These are phyloP conservation scores for Tetragonula carbonaria DNA, from an alignment of 2,888 invertebrate species.

Conservation along the genomic window DNA sequence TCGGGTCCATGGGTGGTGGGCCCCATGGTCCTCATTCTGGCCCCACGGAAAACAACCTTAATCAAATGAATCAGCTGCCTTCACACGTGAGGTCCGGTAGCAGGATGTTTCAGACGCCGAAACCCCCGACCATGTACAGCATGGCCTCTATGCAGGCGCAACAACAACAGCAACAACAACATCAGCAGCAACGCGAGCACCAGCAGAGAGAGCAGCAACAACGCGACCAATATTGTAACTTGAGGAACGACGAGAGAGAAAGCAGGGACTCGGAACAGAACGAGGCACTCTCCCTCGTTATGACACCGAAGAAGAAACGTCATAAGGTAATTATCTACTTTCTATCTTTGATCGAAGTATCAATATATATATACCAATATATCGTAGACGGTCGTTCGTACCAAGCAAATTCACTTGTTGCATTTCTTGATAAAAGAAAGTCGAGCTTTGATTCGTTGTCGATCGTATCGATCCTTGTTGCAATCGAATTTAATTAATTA, in stretches of 20 bases:
- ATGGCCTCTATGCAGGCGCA: conserved; percentile 84
- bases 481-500: not conserved
- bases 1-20: conserved; percentile 84
- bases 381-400: not conserved
- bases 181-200: conserved; percentile 82
- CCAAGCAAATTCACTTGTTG: conserved; percentile 4
- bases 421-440: not conserved
- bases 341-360: not conserved
- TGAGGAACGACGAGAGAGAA: conserved; percentile 80
- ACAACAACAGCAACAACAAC: conserved; percentile 85
- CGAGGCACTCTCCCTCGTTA: conserved; percentile 97
- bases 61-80: conserved; percentile 86
- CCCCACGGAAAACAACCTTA: conserved; percentile 85
- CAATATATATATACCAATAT: not conserved
- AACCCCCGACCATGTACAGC: conserved; percentile 87
- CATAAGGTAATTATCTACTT: conserved; percentile 89
- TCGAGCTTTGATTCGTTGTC: not conserved
- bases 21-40: conserved; percentile 81
- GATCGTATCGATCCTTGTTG: not conserved
- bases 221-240: conserved; percentile 80
- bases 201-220: conserved; percentile 81
- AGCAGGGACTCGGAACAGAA: conserved; percentile 92
- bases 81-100: conserved; percentile 88
- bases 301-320: conserved; percentile 97
- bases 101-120: conserved; percentile 93